These are phyloP conservation scores for Cyprinodon tularosa DNA, from an alignment of 2,113 vertebrate species.

Conservation along the genomic window DNA sequence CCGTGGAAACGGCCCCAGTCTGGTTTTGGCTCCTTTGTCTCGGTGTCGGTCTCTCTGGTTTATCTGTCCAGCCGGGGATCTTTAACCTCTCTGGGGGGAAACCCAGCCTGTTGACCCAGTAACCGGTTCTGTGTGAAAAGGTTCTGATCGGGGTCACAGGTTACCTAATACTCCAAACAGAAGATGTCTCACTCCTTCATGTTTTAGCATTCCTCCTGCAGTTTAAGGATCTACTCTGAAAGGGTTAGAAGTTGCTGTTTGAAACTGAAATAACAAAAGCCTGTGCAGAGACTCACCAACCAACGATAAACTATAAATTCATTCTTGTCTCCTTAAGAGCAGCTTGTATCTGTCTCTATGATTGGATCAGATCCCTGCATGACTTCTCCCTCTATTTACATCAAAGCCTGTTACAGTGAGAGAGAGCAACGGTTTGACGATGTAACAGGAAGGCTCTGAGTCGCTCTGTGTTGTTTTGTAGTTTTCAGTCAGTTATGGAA, in stretches of 20 bases:
- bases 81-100: background rate
- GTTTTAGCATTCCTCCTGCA: too few species aligned
- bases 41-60: background rate
- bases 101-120: too few species aligned
- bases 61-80: background rate
- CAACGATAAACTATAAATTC: too few species aligned
- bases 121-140: background rate
- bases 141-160: too few species aligned
- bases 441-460: background rate
- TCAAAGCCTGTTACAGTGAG: background rate
- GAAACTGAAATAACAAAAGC: too few species aligned
- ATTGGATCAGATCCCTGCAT: background rate
- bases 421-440: background rate
- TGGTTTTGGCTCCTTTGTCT: background rate
- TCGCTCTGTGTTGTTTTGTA: background rate
- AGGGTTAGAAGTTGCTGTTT: too few species aligned
- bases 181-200: too few species aligned
- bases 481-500: background rate
- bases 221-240: too few species aligned
- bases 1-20: constrained; percentile 21
- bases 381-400: too few species aligned
- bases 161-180: background rate
- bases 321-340: too few species aligned
- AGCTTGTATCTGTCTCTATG: background rate
- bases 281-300: background rate